These are phyloP conservation scores for Eupsilia transversa DNA, from an alignment of 2,888 invertebrate genomes.

Conservation along the genomic window DNA sequence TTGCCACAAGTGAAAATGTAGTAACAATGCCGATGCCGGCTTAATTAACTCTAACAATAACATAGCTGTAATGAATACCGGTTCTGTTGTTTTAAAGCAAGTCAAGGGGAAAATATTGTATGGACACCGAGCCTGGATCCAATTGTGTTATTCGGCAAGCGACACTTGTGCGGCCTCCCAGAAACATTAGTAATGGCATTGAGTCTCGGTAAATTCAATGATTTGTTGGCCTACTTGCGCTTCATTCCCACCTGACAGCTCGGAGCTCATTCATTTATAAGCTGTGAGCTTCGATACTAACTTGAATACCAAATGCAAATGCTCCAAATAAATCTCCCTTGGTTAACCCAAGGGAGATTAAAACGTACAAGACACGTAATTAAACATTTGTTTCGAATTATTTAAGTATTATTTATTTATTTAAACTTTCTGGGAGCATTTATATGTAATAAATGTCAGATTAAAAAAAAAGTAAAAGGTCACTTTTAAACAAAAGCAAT, in stretches of 20 bases:
- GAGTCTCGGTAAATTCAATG: slow-evolving; percentile 79
- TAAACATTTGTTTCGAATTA: slow-evolving; percentile 14
- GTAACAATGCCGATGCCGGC: slow-evolving; percentile 45
- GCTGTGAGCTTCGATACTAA: slow-evolving; percentile 36
- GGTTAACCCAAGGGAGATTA: no score
- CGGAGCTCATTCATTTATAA: slow-evolving; percentile 46
- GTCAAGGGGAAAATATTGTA: slow-evolving; percentile 70
- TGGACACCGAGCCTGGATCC: slow-evolving; percentile 76
- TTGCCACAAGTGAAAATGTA: slow-evolving; percentile 41
- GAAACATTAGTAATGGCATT: slow-evolving; percentile 83
- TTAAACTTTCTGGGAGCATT: slow-evolving; percentile 7
- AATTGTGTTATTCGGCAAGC: slow-evolving; percentile 83
- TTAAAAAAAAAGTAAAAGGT: slow-evolving; percentile 19
- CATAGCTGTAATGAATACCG: slow-evolving; percentile 38
- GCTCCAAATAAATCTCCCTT: slow-evolving; percentile 19
- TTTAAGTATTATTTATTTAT: slow-evolving; percentile 12
- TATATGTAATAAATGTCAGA: slow-evolving; percentile 5
- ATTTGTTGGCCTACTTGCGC: slow-evolving; percentile 77
- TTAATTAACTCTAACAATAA: slow-evolving; percentile 59
- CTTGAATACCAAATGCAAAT: slow-evolving; percentile 45
- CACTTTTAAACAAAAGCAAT: slow-evolving; percentile 19
- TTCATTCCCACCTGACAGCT: slow-evolving; percentile 56
- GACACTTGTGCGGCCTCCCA: slow-evolving; percentile 85
- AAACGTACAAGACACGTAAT: slow-evolving; percentile 1
- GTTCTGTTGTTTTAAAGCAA: slow-evolving; percentile 57